A percentile compares a stretch with the other conserved stretches of the same genome.
phyloP scores from a whole-genome alignment of 2,797 vertebrate species.

The Sternotherus odoratus region DNA sequence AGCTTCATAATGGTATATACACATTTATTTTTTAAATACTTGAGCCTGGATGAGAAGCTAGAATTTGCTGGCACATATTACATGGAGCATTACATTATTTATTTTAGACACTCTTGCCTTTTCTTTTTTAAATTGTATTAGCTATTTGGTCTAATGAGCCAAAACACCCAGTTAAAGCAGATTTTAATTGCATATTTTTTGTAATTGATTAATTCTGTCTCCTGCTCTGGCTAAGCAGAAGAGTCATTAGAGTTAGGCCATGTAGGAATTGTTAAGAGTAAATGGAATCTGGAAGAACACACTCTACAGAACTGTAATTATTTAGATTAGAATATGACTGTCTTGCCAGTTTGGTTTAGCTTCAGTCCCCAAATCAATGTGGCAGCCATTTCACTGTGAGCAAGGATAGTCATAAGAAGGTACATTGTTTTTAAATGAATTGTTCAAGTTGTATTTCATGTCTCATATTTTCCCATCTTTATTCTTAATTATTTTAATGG shows the following conservation, averaged over 20 bases:
- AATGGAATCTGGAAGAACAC: background rate
- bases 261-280: background rate
- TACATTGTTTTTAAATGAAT: background rate
- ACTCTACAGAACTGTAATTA: background rate
- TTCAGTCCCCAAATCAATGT: background rate
- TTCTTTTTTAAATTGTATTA: background rate
- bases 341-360: background rate
- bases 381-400: background rate
- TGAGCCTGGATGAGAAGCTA: background rate
- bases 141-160: background rate
- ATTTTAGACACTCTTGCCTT: accelerated
- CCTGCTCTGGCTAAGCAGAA: background rate
- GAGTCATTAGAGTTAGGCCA: background rate
- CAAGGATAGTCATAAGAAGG: background rate
- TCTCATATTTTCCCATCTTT: background rate
- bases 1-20: background rate
- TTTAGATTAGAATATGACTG: background rate
- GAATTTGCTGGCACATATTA: background rate
- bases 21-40: background rate
- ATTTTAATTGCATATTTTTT: background rate
- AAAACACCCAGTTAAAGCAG: background rate
- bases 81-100: background rate
- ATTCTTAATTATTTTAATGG: background rate
- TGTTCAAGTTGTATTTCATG: background rate
- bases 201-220: background rate